phyloP scores from a whole-genome alignment of 64 coral and sea anemone species.

The Dendronephthya gigantea region DNA sequence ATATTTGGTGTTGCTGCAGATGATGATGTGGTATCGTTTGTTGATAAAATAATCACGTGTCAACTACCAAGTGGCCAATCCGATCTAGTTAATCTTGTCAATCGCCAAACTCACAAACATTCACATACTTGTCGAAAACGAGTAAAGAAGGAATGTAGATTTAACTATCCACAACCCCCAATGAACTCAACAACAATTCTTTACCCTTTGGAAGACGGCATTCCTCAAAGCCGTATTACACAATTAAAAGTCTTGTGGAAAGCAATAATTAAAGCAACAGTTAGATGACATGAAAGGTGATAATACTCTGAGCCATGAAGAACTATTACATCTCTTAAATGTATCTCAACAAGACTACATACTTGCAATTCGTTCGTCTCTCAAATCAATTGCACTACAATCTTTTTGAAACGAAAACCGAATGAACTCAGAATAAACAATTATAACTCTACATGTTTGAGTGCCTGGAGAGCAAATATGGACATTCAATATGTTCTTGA shows the following conservation, averaged over 20 bases:
- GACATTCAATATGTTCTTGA: not conserved
- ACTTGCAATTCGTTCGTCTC: not conserved
- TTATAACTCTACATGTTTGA: not conserved
- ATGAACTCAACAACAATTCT: not conserved
- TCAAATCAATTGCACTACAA: not conserved
- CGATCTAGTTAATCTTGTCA: not conserved
- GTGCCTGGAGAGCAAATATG: not conserved
- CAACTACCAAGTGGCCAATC: not conserved
- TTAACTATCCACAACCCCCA: not conserved
- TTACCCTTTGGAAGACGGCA: not conserved
- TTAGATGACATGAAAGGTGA: not conserved
- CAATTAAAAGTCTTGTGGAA: not conserved
- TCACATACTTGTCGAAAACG: not conserved
- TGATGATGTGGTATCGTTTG: not conserved
- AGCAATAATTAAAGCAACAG: not conserved
- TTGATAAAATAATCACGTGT: not conserved
- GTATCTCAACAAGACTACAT: not conserved
- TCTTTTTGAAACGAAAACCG: not conserved
- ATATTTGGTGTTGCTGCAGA: not conserved
- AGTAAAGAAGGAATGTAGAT: not conserved
- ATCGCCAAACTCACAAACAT: not conserved
- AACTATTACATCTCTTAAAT: not conserved
- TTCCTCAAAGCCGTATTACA: not conserved
- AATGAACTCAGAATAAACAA: not conserved
- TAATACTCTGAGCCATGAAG: not conserved